phyloP scores from a whole-genome alignment of 2,113 vertebrate species.

The Bagarius yarrelli region DNA sequence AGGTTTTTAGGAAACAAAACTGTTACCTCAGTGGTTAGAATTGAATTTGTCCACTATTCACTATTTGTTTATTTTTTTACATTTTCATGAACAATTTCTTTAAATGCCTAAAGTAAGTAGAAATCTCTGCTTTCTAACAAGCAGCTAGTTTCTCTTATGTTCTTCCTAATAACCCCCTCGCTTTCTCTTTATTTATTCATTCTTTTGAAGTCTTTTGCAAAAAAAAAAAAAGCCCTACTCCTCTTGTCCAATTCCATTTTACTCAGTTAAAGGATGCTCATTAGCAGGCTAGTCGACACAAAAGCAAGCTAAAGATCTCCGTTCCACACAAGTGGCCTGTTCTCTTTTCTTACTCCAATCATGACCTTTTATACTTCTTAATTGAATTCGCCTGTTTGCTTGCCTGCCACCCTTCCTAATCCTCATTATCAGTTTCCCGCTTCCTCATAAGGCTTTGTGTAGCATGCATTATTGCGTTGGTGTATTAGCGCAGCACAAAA shows the following conservation, averaged over 20 bases:
- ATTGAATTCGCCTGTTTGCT: constrained; percentile 52
- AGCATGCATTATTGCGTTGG: neutral
- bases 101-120: neutral
- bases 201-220: constrained; percentile 14
- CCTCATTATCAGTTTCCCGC: neutral
- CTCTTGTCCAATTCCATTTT: constrained; percentile 10
- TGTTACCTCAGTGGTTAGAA: too few species aligned
- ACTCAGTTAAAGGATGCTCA: constrained; percentile 24
- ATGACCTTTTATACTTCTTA: constrained; percentile 52
- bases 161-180: constrained; percentile 11
- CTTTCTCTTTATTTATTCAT: neutral
- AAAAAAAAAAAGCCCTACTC: constrained; percentile 15
- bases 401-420: neutral
- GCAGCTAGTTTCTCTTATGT: constrained; percentile 24
- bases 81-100: too few species aligned
- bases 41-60: neutral
- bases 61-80: too few species aligned
- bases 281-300: constrained; percentile 47
- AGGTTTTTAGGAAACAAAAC: neutral
- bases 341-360: constrained; percentile 24
- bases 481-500: constrained; percentile 28
- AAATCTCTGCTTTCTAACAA: constrained; percentile 31
- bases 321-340: neutral
- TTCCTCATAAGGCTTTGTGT: constrained; percentile 16
- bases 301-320: constrained; percentile 23